Evolutionary conservation across 2,888 invertebrate genomes (phyloP), one percentile per base, ranked within the genome.

Genomic region (Pinctada fucata): DNA sequence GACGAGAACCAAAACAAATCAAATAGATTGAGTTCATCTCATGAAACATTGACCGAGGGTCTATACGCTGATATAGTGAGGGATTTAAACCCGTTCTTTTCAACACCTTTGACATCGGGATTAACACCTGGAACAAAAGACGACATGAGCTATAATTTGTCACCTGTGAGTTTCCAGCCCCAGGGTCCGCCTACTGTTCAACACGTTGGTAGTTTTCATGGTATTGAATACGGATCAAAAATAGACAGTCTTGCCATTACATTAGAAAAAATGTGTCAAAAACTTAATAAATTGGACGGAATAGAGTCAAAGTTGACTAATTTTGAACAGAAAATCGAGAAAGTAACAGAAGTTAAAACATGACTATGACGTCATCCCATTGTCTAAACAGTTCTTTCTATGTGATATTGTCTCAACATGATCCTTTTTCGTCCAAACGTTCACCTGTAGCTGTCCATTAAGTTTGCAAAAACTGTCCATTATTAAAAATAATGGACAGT

Each of bases 271-370:
- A 72, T 72, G 72, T 58, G 45, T 45, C 5, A 5, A 52, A 52
- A 52, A 8, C 45, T 31, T 31, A 58, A 58, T 58, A 63, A 72
- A 13, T 47, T 72, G 13, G 63, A 72, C 63, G 63, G 63, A 72
- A 72, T 72, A 3, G 71, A 71, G 47, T 72, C 72, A 2, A 72
- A 52, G 45, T 58, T 72, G 2, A 72, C 52, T 58, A 58, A 31
- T 6, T 72, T 72, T 72, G 72, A 72, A 31, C 72, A 72, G 16
- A 73, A 64, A 50, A 65, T 73, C 47, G 31, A 16, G 16, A 16
- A n/a, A 5, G 65, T 65, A 0, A 73, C 65, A 3, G 8, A 2
- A 6, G 72, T 16, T n/a, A n/a, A n/a, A n/a, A n/a, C n/a, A n/a
- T n/a, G n/a, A n/a, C n/a, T n/a, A n/a, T n/a, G n/a, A n/a, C n/a